Percentiles rank a stretch among this genome's conserved stretches.
Conservation (phyloP, 2,888 invertebrate species). For the Dastarcus helophoroides region DNA sequence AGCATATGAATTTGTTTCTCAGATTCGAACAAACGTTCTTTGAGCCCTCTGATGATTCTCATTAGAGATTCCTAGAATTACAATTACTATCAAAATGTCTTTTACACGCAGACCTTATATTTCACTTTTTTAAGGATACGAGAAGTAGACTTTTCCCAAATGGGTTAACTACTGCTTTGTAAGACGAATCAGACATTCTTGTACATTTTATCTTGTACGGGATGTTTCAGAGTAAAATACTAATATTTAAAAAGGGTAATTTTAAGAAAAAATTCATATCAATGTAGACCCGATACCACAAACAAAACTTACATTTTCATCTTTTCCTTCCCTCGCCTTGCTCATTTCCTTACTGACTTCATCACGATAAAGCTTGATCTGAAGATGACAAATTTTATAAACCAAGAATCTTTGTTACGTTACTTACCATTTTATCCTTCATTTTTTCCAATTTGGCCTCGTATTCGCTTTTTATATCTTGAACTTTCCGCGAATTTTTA, state of each 20-base stretch:
- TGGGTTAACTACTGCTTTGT: too few species aligned
- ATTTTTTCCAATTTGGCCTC: slow-evolving; percentile 66
- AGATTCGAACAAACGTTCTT: slow-evolving; percentile 21
- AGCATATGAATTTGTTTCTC: slow-evolving; percentile 21
- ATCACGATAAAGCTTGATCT: slow-evolving; percentile 52
- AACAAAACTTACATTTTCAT: slow-evolving; percentile 38
- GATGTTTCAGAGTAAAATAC: too few species aligned
- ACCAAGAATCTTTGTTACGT: slow-evolving; percentile 23
- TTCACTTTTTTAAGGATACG: too few species aligned
- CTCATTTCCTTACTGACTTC: slow-evolving; percentile 50
- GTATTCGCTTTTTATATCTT: slow-evolving; percentile 52
- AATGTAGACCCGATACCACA: neutral
- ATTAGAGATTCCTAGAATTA: slow-evolving; percentile 21
- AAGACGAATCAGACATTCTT: too few species aligned
- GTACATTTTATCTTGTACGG: too few species aligned
- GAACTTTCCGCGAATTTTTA: slow-evolving; percentile 35
- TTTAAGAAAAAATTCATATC: slow-evolving; percentile 1
- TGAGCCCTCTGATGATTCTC: slow-evolving; percentile 19
- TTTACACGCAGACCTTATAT: too few species aligned
- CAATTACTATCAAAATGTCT: too few species aligned
- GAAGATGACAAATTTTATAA: slow-evolving; percentile 18
- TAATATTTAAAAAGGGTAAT: too few species aligned
- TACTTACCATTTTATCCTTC: slow-evolving; percentile 72
- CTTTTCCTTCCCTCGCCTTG: slow-evolving; percentile 42
- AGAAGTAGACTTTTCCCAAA: too few species aligned